Percentiles rank a stretch among this genome's conserved stretches.
Conservation (phyloP, 2,113 vertebrate species). For the Cyprichromis sp. region DNA sequence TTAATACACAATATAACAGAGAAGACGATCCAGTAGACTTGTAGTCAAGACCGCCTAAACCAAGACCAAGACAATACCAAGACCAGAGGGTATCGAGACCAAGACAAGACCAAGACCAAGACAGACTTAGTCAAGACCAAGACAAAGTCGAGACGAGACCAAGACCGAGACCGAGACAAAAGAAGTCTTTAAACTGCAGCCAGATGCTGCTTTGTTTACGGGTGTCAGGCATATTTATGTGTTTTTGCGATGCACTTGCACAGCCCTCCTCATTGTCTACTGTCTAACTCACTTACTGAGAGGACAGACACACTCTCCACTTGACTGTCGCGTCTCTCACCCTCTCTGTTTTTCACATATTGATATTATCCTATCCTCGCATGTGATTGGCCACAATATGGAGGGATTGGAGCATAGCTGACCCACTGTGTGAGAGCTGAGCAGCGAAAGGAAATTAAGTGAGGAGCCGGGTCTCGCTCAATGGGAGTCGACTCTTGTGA, state of each 20-base stretch:
- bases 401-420: background rate
- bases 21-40: background rate
- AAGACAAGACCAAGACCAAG: background rate
- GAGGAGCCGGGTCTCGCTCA: background rate
- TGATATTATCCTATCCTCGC: background rate
- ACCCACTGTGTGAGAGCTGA: background rate
- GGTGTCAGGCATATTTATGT: background rate
- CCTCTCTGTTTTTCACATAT: background rate
- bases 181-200: background rate
- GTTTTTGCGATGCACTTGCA: background rate
- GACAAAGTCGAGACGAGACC: background rate
- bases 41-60: background rate
- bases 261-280: background rate
- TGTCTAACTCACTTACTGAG: background rate
- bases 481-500: background rate
- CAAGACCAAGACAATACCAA: background rate
- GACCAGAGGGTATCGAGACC: background rate
- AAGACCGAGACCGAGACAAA: background rate
- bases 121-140: background rate
- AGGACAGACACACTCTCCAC: background rate
- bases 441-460: background rate
- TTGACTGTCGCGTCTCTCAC: background rate
- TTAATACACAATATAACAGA: background rate
- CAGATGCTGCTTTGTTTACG: background rate
- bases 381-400: background rate